phyloP scores from a whole-genome alignment of 2,888 invertebrate species.

The Mimachlamys varia region DNA sequence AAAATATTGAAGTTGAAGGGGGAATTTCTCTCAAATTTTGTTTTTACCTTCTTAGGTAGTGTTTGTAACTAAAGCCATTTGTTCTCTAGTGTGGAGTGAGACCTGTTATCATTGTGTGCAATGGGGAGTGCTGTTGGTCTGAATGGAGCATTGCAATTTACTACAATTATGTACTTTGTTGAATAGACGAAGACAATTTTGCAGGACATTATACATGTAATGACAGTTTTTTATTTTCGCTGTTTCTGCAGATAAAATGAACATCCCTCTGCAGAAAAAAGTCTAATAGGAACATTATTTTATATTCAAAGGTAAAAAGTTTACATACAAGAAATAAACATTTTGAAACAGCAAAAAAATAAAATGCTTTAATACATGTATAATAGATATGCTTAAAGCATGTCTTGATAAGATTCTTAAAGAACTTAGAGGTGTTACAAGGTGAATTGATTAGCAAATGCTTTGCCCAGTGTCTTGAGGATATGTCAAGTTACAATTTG shows the following conservation, averaged over 20 bases:
- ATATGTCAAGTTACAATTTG: background rate
- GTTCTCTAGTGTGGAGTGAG: slow-evolving; percentile 8
- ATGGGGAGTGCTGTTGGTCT: background rate
- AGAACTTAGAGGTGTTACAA: background rate
- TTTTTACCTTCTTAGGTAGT: background rate
- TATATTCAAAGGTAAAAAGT: no score
- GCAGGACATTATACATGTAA: background rate
- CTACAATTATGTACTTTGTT: background rate
- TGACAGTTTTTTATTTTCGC: no score
- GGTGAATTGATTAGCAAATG: background rate
- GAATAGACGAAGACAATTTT: background rate
- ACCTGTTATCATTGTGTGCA: background rate
- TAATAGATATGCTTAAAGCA: no score
- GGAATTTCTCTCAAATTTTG: no score
- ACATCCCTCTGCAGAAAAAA: no score
- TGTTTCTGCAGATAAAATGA: no score
- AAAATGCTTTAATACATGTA: no score
- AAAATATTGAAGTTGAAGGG: no score
- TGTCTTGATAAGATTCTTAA: no score
- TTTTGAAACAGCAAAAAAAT: no score
- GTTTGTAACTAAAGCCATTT: background rate
- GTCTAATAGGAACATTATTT: no score
- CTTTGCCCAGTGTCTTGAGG: slow-evolving; percentile 31
- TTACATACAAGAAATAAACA: no score
- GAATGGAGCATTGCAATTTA: slow-evolving; percentile 13